These are phyloP conservation scores for Nephila pilipes DNA, from an alignment of 1,140 invertebrate genomes.

Conservation along the genomic window DNA sequence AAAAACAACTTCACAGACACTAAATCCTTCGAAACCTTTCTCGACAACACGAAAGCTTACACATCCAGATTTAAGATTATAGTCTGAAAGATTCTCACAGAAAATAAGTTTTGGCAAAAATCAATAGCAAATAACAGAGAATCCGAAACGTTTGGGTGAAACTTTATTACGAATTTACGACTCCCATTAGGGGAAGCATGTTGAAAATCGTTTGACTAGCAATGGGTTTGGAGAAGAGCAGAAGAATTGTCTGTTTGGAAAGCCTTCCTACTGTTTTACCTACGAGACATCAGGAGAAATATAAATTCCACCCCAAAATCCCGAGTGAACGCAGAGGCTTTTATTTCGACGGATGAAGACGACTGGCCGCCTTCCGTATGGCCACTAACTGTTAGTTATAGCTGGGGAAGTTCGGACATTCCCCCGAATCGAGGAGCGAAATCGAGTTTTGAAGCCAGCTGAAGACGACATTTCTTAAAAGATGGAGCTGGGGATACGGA, in stretches of 20 bases:
- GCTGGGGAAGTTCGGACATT: constrained; percentile 66
- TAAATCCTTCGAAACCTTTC: neutral
- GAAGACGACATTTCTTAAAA: constrained; percentile 15
- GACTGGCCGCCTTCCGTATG: neutral
- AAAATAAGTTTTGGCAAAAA: neutral
- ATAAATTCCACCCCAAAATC: constrained; percentile 59
- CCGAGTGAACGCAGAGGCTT: constrained; percentile 39
- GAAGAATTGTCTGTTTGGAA: constrained; percentile 46
- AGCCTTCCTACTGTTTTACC: constrained; percentile 27
- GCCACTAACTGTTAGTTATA: constrained; percentile 68
- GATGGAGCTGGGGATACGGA: constrained; percentile 39
- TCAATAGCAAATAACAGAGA: neutral
- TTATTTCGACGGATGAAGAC: constrained; percentile 71
- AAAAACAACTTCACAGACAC: neutral
- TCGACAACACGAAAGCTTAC: neutral
- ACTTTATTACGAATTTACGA: constrained; percentile 45
- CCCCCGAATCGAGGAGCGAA: constrained; percentile 21
- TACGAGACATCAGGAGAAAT: constrained; percentile 54
- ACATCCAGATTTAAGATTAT: neutral
- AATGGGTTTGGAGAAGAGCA: constrained; percentile 35
- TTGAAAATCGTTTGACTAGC: constrained; percentile 49
- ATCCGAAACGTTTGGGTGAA: neutral
- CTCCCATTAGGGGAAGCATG: constrained; percentile 44
- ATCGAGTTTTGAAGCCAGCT: constrained; percentile 42
- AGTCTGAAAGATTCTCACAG: neutral